Conservation (phyloP, 2,888 invertebrate species). For the Drosophila antonietae region DNA sequence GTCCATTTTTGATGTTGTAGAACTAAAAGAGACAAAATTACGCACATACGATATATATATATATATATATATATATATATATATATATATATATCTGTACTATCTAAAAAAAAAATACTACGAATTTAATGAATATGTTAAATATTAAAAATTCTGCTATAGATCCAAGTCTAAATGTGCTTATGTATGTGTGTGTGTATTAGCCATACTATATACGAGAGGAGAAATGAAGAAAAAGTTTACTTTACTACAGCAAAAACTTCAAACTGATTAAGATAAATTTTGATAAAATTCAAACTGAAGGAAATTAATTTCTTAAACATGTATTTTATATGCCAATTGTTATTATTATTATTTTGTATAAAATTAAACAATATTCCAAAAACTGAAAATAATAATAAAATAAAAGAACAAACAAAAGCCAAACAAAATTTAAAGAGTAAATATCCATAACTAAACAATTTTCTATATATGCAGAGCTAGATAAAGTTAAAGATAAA, state of each 20-base stretch:
- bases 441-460: slow-evolving; percentile 16
- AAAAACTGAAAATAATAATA: slow-evolving; percentile 21
- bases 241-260: slow-evolving; percentile 56
- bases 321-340: slow-evolving; percentile 62
- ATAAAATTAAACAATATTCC: slow-evolving; percentile 42
- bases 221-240: slow-evolving; percentile 24
- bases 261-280: slow-evolving; percentile 53
- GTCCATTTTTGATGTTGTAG: slow-evolving; percentile 76
- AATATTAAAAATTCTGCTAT: slow-evolving; percentile 17
- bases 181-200: slow-evolving; percentile 32
- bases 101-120: slow-evolving; percentile 44
- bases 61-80: slow-evolving; percentile 13
- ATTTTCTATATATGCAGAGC: slow-evolving; percentile 44
- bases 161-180: slow-evolving; percentile 62
- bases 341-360: slow-evolving; percentile 38
- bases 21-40: slow-evolving; percentile 19
- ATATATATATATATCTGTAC: slow-evolving; percentile 14
- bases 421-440: slow-evolving; percentile 46
- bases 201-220: slow-evolving; percentile 41
- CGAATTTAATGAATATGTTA: slow-evolving; percentile 62
- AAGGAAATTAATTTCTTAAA: slow-evolving; percentile 52
- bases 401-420: slow-evolving; percentile 28
- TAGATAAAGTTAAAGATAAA: slow-evolving; percentile 12
- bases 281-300: slow-evolving; percentile 14
- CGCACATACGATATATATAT: slow-evolving; percentile 12